phyloP scores from a whole-genome alignment of 2,113 vertebrate species.

The Limanda limanda region DNA sequence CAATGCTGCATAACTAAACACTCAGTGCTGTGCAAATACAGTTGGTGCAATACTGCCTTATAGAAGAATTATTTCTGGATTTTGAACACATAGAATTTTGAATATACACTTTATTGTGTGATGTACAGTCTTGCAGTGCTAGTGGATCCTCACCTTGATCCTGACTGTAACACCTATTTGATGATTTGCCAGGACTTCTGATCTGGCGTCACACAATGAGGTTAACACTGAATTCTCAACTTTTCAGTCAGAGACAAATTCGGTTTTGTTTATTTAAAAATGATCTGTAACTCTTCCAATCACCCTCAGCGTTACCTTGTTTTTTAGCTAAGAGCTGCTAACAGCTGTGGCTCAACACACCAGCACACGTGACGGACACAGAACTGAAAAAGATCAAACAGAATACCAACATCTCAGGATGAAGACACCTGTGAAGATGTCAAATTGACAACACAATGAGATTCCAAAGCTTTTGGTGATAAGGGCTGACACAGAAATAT shows the following conservation, averaged over 20 bases:
- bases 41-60: neutral
- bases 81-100: neutral
- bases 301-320: too few species aligned
- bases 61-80: neutral
- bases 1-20: conserved; percentile 11
- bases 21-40: neutral
- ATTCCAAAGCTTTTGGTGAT: too few species aligned
- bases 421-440: too few species aligned
- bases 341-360: too few species aligned
- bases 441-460: too few species aligned
- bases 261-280: too few species aligned
- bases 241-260: neutral
- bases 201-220: neutral
- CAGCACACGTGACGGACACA: too few species aligned
- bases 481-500: too few species aligned
- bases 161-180: neutral
- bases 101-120: neutral
- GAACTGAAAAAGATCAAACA: too few species aligned
- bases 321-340: too few species aligned
- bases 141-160: neutral
- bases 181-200: neutral
- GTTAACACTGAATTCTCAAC: neutral
- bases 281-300: too few species aligned
- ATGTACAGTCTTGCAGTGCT: neutral
- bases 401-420: too few species aligned